Conservation (phyloP, 2,888 invertebrate species). For the Microplitis manilae region DNA sequence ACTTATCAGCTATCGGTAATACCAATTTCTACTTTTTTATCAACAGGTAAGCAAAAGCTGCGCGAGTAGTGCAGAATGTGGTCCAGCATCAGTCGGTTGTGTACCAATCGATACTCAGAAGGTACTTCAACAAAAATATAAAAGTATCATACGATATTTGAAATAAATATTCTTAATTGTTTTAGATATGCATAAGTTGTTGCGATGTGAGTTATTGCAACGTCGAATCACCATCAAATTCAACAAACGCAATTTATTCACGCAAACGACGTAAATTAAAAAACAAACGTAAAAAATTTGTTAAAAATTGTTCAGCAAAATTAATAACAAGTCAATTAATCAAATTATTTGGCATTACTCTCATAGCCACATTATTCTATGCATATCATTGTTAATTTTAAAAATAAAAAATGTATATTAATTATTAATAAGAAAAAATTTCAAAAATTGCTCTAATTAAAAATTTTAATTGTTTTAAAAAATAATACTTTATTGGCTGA, state of each 20-base stretch:
- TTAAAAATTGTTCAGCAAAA: conserved; percentile 52
- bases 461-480: no score
- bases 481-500: no score
- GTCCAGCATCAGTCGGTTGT: conserved; percentile 76
- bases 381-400: conserved; percentile 62
- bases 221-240: conserved; percentile 76
- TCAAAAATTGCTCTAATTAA: no score
- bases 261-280: conserved; percentile 65
- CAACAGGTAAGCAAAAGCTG: conserved; percentile 77
- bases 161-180: conserved; percentile 67
- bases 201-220: conserved; percentile 79
- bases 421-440: background rate
- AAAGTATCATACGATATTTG: conserved; percentile 42
- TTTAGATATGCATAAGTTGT: conserved; percentile 77
- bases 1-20: background rate
- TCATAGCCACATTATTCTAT: conserved; percentile 62
- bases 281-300: conserved; percentile 60
- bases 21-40: background rate
- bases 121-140: conserved; percentile 64
- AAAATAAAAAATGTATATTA: conserved; percentile 18
- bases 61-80: conserved; percentile 76
- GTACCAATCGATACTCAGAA: conserved; percentile 77
- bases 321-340: conserved; percentile 45
- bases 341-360: conserved; percentile 55
- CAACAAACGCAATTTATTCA: conserved; percentile 74